Evolutionary conservation across 2,888 invertebrate species (phyloP).

Genomic region (Cerastis rubricosa): DNA sequence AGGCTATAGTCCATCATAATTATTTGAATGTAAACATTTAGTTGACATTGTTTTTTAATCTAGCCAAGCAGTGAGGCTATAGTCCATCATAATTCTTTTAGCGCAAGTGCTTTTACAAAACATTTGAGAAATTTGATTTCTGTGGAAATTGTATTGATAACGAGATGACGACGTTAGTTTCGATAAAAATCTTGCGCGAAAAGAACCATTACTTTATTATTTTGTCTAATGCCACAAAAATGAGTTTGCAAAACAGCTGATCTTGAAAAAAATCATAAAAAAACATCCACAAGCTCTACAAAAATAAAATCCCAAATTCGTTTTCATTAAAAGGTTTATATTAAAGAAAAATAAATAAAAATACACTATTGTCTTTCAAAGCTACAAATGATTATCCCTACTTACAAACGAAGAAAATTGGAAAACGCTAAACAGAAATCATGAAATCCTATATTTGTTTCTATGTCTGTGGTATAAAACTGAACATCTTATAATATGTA

Average conservation of each 20-base stretch:
- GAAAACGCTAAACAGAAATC: neutral
- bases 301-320: neutral
- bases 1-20: neutral
- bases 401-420: neutral
- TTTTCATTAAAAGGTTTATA: neutral
- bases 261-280: neutral
- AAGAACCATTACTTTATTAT: neutral
- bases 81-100: neutral
- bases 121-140: neutral
- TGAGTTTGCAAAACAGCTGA: neutral
- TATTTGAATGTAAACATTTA: neutral
- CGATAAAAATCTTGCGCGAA: neutral
- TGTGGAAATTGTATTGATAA: neutral
- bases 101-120: neutral
- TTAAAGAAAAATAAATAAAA: conserved; percentile 8
- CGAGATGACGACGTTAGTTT: neutral
- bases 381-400: neutral
- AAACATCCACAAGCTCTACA: neutral
- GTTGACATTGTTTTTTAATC: neutral
- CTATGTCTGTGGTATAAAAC: neutral
- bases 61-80: neutral
- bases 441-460: neutral
- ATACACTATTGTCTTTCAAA: neutral
- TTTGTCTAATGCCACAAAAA: neutral
- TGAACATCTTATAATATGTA: neutral